Conservation (phyloP, 2,888 invertebrate species). For the Pinctada fucata region DNA sequence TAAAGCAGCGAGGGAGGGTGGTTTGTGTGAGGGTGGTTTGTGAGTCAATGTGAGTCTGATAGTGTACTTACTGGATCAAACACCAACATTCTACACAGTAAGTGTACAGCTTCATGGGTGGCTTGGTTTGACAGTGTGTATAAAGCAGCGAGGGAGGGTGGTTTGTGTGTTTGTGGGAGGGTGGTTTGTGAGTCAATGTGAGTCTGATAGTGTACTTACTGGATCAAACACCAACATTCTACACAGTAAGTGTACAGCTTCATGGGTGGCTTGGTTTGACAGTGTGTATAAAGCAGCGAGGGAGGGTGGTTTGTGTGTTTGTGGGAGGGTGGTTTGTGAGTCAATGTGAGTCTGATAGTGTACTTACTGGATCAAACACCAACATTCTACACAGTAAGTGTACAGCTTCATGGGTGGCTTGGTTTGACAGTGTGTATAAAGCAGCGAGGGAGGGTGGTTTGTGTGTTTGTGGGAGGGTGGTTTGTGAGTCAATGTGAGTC, state of each 20-base stretch:
- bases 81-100: constrained; percentile 97
- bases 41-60: too few relatives aligned
- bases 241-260: constrained; percentile 96
- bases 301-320: constrained; percentile 71
- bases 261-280: constrained; percentile 95
- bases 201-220: too few relatives aligned
- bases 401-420: constrained; percentile 98
- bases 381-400: constrained; percentile 98
- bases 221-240: constrained; percentile 99
- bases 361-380: constrained; percentile 97
- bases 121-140: constrained; percentile 95
- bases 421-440: constrained; percentile 92
- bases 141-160: constrained; percentile 78
- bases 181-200: too few relatives aligned
- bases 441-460: constrained; percentile 71
- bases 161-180: too few relatives aligned
- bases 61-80: constrained; percentile 97
- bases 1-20: constrained; percentile 78
- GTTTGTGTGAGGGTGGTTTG: too few relatives aligned
- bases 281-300: constrained; percentile 87
- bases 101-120: constrained; percentile 98
- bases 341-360: too few relatives aligned
- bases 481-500: constrained; percentile 84
- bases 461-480: too few relatives aligned
- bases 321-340: too few relatives aligned